Base-by-base conservation (phyloP, 1,140 invertebrate genomes). In the Drosophila watanabei region DNA sequence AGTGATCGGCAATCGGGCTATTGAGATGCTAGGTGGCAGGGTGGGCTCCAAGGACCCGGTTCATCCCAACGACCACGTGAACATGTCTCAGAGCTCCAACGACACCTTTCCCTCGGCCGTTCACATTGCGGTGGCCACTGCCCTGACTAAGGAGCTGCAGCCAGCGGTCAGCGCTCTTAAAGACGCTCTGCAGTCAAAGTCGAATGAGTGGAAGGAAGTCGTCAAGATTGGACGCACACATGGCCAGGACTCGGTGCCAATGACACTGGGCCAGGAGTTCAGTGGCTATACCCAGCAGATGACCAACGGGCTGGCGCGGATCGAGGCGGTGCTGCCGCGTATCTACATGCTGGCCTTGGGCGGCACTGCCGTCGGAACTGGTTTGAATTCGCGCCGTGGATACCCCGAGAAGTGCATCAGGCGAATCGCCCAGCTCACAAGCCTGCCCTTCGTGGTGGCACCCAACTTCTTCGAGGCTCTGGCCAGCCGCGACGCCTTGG, bases 61-160 rank as follows among this genome's bases (percentile, higher is more conserved):
- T 0, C 99, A 99, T 94, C 99, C 99, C 5, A 99, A 99, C 94
- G 99, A 99, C 94, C 99, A 99, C 94, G 99, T 99, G 13, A 99
- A 99, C 93, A 99, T 98, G 94, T 98, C 97, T 20, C 98, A 99
- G 94, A 99, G 98, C 93, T 99, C 98, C 18, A 99, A 99, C 94
- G 99, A 99, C 93, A 99, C 99, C 2, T 99, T 98, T 93, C 99
- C 99, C 7, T 99, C 99, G 18, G 99, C 99, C 1, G 99, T 99
- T 98, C 99, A 99, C 91, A 98, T 99, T 90, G 97, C 99, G 4
- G 97, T 99, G 9, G 99, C 97, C 5, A 94, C 97, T 78, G 98
- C 99, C 94, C 95, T 99, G 18, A 95, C 98, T 48, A 95, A 96
- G 72, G 94, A 95, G 9, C 94, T 99, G 4, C 92, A 99, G 54